Evolutionary conservation across 2,113 vertebrate genomes (phyloP), one percentile per base, ranked within the genome.

Genomic region (Rynchops niger): DNA sequence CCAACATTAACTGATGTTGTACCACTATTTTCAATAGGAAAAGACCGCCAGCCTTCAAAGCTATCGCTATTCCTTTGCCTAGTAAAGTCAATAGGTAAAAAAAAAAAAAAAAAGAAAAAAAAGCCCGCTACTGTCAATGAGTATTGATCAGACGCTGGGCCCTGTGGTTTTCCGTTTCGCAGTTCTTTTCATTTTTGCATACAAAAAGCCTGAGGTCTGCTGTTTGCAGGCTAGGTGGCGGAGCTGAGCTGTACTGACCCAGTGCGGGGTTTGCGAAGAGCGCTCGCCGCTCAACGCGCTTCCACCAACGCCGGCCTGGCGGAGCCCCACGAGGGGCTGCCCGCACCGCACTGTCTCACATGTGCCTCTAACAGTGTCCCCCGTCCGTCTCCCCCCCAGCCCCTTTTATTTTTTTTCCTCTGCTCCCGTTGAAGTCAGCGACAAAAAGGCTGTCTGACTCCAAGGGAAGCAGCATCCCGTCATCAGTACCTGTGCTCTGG

Each of bases 151-250:
- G 70, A 27, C 7, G 21, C 84, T 11, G 73, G 87, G 95, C 85
- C 62, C 84, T 40, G 93, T 21, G 88, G 88, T 58, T 91, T 59
- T 74, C 80, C 63, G 27, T 81, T 22, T 67, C 20, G 21, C 56
- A 19, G 0, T 22, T 20, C 32, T 18, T 61, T 30, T 56, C 30
- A 0, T 12, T 89, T 87, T 65, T 61, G 87, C 92, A 65, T 67
- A 55, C 76, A 0, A 12, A 63, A 27, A 2, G 74, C 66, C 85
- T 69, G 56, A 47, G 73, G 43, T 87, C 81, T 67, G 65, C 87
- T 6, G 52, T 34, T 72, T 4, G 70, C 91, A 49, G 91, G 91
- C 94, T 89, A 67, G 89, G 34, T 82, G 94, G 93, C 95, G 94
- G 91, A 76, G 93, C 91, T 79, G 96, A 89, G 94, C 77, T 45